phyloP scores from a whole-genome alignment of 2,113 vertebrate genomes.

The Labeo catla region DNA sequence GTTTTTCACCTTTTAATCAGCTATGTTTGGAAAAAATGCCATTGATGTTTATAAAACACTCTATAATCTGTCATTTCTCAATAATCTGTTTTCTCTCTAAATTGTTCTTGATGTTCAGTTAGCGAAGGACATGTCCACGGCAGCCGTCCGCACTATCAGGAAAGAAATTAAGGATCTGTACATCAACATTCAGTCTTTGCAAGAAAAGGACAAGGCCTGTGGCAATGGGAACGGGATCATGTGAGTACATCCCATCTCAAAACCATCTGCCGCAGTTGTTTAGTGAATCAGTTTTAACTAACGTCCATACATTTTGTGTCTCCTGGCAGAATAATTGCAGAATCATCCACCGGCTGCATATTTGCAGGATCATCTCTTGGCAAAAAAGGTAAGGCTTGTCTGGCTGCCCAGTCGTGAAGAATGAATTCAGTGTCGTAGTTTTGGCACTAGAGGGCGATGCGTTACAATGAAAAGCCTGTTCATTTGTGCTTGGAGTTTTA shows the following conservation, averaged over 20 bases:
- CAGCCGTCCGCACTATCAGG: conserved; percentile 90
- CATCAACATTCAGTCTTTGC: conserved; percentile 87
- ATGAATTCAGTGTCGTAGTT: not conserved
- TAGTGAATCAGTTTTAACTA: not conserved
- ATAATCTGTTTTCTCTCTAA: not conserved
- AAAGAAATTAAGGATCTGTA: conserved; percentile 94
- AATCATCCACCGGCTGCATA: conserved; percentile 94
- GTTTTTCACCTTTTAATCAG: conserved; percentile 2
- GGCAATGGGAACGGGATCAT: conserved; percentile 95
- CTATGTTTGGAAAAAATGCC: not conserved
- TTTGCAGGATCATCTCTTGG: conserved; percentile 94
- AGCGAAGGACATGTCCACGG: conserved; percentile 91
- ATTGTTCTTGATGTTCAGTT: conserved; percentile 72
- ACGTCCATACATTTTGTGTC: not conserved
- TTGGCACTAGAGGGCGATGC: conserved; percentile 46
- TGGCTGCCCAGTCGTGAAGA: not conserved
- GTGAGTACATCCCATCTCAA: conserved; percentile 72
- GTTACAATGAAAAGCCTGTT: conserved; percentile 7
- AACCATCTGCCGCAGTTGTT: not conserved
- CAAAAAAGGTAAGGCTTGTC: conserved; percentile 85
- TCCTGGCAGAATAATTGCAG: conserved; percentile 82
- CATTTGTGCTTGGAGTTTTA: not conserved
- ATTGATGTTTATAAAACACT: not conserved
- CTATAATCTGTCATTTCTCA: not conserved
- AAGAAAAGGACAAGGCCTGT: conserved; percentile 86